Conservation (phyloP, 2,888 invertebrate species). For the Disparrhopalites patrizii region DNA sequence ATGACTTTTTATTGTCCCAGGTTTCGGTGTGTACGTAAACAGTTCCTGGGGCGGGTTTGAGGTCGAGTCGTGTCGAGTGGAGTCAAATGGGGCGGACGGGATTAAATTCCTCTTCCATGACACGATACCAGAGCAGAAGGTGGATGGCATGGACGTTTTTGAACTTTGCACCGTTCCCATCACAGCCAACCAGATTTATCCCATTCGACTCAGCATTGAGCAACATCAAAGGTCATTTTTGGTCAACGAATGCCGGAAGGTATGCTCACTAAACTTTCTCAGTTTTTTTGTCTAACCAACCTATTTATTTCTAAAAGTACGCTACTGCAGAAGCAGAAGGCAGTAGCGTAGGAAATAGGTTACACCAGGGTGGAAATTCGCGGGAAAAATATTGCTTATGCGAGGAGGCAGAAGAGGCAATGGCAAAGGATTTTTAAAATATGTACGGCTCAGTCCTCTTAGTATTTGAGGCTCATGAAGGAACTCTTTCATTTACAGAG, state of each 20-base stretch:
- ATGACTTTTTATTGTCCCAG: too few relatives aligned
- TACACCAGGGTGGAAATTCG: too few relatives aligned
- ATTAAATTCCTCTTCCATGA: constrained; percentile 80
- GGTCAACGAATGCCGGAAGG: constrained; percentile 69
- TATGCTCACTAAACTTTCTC: constrained; percentile 44
- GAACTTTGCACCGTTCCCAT: constrained; percentile 83
- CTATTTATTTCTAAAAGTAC: not conserved
- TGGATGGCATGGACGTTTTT: constrained; percentile 70
- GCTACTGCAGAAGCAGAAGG: too few relatives aligned
- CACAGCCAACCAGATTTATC: constrained; percentile 79
- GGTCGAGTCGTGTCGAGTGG: constrained; percentile 71
- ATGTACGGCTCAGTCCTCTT: too few relatives aligned
- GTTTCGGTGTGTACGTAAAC: constrained; percentile 84
- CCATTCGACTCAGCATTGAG: constrained; percentile 74
- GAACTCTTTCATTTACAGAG: constrained; percentile 36
- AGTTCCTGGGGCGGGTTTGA: constrained; percentile 77
- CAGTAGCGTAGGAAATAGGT: too few relatives aligned
- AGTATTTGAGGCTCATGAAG: too few relatives aligned
- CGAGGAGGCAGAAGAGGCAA: too few relatives aligned
- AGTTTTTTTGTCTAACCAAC: not conserved
- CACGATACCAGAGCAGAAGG: constrained; percentile 65
- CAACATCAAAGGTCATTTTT: constrained; percentile 70
- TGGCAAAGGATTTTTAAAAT: too few relatives aligned
- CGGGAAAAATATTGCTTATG: too few relatives aligned
- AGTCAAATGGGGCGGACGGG: constrained; percentile 86